phyloP scores from a whole-genome alignment of 1,140 invertebrate genomes.

The Sminthurinus signatus region DNA sequence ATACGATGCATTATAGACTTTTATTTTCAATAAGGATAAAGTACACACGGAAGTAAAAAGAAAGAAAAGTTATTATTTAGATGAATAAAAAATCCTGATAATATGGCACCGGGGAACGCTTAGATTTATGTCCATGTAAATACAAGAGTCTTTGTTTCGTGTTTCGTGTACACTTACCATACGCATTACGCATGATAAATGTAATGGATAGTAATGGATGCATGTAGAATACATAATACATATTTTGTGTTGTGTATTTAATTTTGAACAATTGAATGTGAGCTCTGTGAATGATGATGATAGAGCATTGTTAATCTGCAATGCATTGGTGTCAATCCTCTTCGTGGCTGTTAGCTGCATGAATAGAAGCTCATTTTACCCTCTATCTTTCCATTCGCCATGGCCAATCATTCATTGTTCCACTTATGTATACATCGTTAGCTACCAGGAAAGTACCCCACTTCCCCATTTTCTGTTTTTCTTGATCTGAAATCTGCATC shows the following conservation, averaged over 20 bases:
- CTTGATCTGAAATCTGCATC: neutral
- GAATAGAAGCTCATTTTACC: conserved; percentile 20
- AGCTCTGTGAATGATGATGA: conserved; percentile 8
- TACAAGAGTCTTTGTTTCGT: too few species aligned
- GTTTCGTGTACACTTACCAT: too few species aligned
- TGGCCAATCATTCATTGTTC: conserved; percentile 23
- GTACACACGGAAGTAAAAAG: too few species aligned
- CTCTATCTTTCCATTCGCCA: conserved; percentile 22
- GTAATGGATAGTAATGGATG: neutral
- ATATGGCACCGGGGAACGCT: too few species aligned
- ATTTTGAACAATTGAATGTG: neutral
- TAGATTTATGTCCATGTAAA: too few species aligned
- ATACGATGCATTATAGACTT: too few species aligned
- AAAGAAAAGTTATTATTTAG: too few species aligned
- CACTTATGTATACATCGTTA: neutral
- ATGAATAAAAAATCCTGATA: too few species aligned
- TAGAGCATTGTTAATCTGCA: conserved; percentile 17
- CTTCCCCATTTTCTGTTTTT: neutral
- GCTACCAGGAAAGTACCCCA: too few species aligned
- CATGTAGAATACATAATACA: neutral
- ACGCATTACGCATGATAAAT: too few species aligned
- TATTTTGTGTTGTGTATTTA: neutral
- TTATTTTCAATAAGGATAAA: too few species aligned
- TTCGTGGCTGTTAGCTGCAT: conserved; percentile 22
- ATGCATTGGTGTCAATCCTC: conserved; percentile 26